These are phyloP conservation scores for Macropodus opercularis DNA, from an alignment of 2,797 vertebrate genomes.

Conservation along the genomic window DNA sequence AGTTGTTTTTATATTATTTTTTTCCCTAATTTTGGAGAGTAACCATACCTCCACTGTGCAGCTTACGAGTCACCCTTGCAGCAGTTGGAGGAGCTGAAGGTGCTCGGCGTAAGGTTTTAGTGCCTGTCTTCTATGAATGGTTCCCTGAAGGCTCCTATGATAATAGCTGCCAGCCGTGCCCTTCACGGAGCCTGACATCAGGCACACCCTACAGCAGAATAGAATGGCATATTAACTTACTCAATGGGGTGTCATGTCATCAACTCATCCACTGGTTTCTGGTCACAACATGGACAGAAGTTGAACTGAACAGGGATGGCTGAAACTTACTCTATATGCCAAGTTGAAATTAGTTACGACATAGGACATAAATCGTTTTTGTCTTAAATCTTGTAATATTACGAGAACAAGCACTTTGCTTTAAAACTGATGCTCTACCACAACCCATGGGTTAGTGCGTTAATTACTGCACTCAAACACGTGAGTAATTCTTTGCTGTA, in stretches of 20 bases:
- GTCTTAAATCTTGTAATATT: background rate
- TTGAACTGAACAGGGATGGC: slow-evolving; percentile 40
- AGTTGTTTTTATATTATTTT: slow-evolving; percentile 26
- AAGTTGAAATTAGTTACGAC: slow-evolving; percentile 39
- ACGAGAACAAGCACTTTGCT: too few species aligned
- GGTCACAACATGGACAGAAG: slow-evolving; percentile 51
- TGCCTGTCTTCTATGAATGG: slow-evolving; percentile 79
- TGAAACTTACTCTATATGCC: slow-evolving; percentile 25
- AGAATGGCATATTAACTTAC: slow-evolving; percentile 72
- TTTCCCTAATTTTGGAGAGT: slow-evolving; percentile 70
- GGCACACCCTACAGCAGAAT: slow-evolving; percentile 75
- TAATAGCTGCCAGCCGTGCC: slow-evolving; percentile 81
- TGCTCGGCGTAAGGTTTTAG: slow-evolving; percentile 76
- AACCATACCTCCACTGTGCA: slow-evolving; percentile 67
- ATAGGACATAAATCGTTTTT: slow-evolving; percentile 24
- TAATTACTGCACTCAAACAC: background rate
- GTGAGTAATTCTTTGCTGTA: too few species aligned
- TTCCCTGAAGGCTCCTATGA: slow-evolving; percentile 78
- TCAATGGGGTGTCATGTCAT: slow-evolving; percentile 70
- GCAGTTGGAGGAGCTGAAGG: slow-evolving; percentile 75
- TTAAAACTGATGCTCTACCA: background rate
- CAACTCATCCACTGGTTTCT: slow-evolving; percentile 69
- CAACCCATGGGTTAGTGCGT: background rate
- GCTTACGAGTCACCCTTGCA: slow-evolving; percentile 79
- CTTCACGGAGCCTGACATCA: slow-evolving; percentile 77